A percentile compares a stretch with the other conserved stretches of the same genome.
Evolutionary conservation across 2,113 vertebrate genomes (phyloP).

Genomic region (Lagopus muta): DNA sequence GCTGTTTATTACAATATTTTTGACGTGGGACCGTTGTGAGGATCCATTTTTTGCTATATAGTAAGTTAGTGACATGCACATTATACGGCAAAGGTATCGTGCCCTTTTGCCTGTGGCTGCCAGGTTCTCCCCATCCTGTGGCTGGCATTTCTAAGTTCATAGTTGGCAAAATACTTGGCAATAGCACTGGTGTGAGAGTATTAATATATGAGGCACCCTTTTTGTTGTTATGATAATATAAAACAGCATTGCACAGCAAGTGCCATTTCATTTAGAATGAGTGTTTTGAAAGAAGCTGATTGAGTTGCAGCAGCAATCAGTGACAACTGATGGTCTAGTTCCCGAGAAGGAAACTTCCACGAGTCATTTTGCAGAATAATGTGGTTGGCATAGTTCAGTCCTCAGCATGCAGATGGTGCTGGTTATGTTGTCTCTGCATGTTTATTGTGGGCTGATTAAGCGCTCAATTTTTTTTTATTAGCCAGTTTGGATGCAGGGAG

Average conservation of each 20-base stretch:
- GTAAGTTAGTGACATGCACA: rapidly evolving
- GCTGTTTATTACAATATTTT: background rate
- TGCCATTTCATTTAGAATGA: background rate
- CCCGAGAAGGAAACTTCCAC: background rate
- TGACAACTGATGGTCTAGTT: conserved; percentile 15
- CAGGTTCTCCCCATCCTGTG: background rate
- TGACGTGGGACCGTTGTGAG: background rate
- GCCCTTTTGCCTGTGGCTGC: background rate
- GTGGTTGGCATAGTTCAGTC: background rate
- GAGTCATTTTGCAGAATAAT: background rate
- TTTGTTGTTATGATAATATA: conserved; percentile 19
- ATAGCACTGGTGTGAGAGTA: background rate
- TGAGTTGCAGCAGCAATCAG: background rate
- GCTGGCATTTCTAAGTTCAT: background rate
- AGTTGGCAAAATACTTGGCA: background rate
- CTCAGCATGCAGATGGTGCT: background rate
- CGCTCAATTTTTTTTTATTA: conserved; percentile 20
- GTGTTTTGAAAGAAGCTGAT: background rate
- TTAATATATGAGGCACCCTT: background rate
- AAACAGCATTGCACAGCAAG: background rate
- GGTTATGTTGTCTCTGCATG: background rate
- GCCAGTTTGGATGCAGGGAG: conserved; percentile 65
- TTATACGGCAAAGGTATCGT: background rate
- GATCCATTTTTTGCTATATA: background rate
- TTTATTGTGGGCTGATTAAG: background rate